Percentiles rank a stretch among this genome's conserved stretches.
Evolutionary conservation across 2,113 vertebrate genomes (phyloP).

Genomic region (Ginglymostoma cirratum): DNA sequence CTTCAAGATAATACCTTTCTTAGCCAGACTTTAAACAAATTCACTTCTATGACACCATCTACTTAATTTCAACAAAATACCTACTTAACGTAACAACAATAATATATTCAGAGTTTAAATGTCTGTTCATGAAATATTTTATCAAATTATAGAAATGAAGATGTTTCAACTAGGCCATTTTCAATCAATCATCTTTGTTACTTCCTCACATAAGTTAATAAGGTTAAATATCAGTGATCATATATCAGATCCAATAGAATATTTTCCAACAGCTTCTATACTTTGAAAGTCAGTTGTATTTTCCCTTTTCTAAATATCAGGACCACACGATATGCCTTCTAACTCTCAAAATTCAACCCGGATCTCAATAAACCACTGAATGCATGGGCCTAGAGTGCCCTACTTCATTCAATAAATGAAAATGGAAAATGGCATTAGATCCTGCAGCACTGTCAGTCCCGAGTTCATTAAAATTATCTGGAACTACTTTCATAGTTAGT

Average conservation of each 20-base stretch:
- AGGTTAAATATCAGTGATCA: neutral
- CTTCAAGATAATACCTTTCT: neutral
- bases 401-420: neutral
- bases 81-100: neutral
- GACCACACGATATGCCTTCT: neutral
- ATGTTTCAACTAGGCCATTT: neutral
- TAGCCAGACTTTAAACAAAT: neutral
- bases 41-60: neutral
- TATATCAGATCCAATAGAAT: neutral
- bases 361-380: neutral
- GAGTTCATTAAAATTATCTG: neutral
- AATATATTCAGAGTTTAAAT: neutral
- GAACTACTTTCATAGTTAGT: neutral
- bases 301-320: neutral
- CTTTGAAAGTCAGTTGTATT: neutral
- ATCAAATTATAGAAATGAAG: neutral
- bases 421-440: neutral
- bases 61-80: neutral
- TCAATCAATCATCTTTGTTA: neutral
- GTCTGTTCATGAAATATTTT: neutral
- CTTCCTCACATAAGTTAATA: neutral
- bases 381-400: too few species aligned
- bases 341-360: neutral
- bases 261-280: neutral
- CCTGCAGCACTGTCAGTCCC: neutral